phyloP scores from a whole-genome alignment of 2,797 vertebrate species.

The Antennarius maculatus region DNA sequence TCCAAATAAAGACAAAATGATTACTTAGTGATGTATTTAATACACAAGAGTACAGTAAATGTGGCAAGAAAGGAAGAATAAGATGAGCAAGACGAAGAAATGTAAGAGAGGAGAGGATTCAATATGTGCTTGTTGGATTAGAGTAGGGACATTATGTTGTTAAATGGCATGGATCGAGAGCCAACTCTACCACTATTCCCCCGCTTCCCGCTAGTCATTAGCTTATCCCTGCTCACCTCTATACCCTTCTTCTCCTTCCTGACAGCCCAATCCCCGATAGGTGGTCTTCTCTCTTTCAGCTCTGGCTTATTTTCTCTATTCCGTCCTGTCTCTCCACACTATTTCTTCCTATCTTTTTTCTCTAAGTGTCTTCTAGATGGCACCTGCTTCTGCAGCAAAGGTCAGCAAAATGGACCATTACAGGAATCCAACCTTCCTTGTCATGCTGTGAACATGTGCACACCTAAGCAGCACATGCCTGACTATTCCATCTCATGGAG shows the following conservation, averaged over 20 bases:
- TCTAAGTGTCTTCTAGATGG: slow-evolving; percentile 3
- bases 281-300: slow-evolving; percentile 11
- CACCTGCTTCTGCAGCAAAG: slow-evolving; percentile 16
- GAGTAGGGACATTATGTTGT: slow-evolving; percentile 55
- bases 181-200: slow-evolving; percentile 27
- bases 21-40: neutral
- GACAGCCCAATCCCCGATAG: slow-evolving; percentile 39
- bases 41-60: neutral
- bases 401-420: slow-evolving; percentile 34
- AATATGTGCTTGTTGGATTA: slow-evolving; percentile 34
- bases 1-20: neutral
- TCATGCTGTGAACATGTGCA: slow-evolving; percentile 13
- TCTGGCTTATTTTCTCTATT: slow-evolving; percentile 20
- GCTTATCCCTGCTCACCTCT: slow-evolving; percentile 26
- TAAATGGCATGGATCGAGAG: slow-evolving; percentile 55
- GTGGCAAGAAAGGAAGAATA: neutral
- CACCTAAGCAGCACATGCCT: slow-evolving; percentile 17
- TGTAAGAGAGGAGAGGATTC: slow-evolving; percentile 19
- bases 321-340: slow-evolving; percentile 1
- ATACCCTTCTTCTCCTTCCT: slow-evolving; percentile 24
- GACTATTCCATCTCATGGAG: neutral
- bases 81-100: neutral
- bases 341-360: neutral
- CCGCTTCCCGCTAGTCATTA: slow-evolving; percentile 35
- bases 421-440: slow-evolving; percentile 3